Conservation (phyloP, 64 coral and sea anemone genomes). For the Stylophora pistillata region DNA sequence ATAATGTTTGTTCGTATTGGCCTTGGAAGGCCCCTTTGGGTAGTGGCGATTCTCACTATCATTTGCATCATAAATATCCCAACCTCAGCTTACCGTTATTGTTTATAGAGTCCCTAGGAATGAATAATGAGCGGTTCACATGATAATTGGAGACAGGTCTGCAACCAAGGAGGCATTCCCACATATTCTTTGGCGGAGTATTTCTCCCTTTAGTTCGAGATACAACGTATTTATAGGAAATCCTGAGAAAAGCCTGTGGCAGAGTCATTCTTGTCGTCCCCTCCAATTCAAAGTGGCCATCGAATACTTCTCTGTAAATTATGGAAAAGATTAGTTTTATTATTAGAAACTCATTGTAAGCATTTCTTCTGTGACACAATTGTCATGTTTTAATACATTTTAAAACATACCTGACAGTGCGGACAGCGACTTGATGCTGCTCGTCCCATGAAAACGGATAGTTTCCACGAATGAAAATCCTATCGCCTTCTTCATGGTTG, state of each 20-base stretch:
- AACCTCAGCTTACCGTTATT: neutral
- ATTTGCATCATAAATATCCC: too few relatives aligned
- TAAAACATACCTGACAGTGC: neutral
- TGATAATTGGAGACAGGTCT: neutral
- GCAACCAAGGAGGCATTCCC: conserved; percentile 40
- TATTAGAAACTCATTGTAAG: too few relatives aligned
- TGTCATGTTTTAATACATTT: too few relatives aligned
- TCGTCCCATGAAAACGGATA: neutral
- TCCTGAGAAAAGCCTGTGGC: neutral
- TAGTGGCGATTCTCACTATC: too few relatives aligned
- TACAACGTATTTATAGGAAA: conserved; percentile 51
- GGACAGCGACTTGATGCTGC: neutral
- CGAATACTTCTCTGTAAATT: neutral
- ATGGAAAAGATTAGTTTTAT: too few relatives aligned
- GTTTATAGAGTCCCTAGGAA: neutral
- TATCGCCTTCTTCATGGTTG: neutral
- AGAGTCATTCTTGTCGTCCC: neutral
- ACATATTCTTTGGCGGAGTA: neutral
- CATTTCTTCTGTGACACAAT: too few relatives aligned
- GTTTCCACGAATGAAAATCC: neutral
- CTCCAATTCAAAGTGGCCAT: neutral
- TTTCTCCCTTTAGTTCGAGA: neutral
- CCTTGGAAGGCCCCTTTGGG: too few relatives aligned
- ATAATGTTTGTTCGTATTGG: too few relatives aligned
- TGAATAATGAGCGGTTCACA: conserved; percentile 36